A percentile compares a stretch with the other conserved stretches of the same genome.
Conservation (phyloP, 35 echinoderm and acorn worm genomes). For the Holothuria glaberrima region DNA sequence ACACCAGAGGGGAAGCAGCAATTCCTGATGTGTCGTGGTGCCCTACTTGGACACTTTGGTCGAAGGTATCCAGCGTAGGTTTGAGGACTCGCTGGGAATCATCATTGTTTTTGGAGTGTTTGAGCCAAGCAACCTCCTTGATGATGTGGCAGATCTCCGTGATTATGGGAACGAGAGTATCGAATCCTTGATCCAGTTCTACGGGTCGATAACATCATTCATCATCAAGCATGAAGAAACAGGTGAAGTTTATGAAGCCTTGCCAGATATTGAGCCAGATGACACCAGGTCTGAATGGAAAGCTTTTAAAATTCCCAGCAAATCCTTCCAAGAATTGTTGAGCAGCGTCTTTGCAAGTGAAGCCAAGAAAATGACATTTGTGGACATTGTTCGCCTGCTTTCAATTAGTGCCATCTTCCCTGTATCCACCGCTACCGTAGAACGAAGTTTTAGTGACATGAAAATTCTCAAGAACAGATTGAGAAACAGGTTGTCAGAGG, state of each 20-base stretch:
- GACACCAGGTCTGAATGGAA: constrained; percentile 15
- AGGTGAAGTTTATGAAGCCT: constrained; percentile 20
- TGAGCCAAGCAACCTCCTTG: constrained; percentile 4
- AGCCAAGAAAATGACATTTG: background rate
- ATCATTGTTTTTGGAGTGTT: constrained; percentile 1
- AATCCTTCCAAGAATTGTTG: constrained; percentile 15
- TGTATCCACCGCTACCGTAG: constrained; percentile 11
- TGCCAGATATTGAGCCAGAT: constrained; percentile 23
- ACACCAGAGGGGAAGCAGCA: constrained; percentile 5
- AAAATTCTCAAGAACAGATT: background rate
- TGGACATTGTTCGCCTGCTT: background rate
- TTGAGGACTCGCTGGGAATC: constrained; percentile 16
- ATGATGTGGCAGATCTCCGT: background rate
- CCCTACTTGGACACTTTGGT: constrained; percentile 34
- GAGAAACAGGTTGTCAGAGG: constrained; percentile 34
- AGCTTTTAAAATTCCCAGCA: background rate
- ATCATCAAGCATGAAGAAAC: background rate
- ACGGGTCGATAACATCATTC: background rate
- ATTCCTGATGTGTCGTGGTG: background rate
- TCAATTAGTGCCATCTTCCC: constrained; percentile 10
- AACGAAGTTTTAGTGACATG: constrained; percentile 18
- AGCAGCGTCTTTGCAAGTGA: constrained; percentile 23
- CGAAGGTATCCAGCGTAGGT: background rate
- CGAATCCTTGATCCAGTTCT: constrained; percentile 5
- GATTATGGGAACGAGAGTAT: constrained; percentile 16